Evolutionary conservation across 2,888 invertebrate species (phyloP).

Genomic region (Coecobrya sp.): DNA sequence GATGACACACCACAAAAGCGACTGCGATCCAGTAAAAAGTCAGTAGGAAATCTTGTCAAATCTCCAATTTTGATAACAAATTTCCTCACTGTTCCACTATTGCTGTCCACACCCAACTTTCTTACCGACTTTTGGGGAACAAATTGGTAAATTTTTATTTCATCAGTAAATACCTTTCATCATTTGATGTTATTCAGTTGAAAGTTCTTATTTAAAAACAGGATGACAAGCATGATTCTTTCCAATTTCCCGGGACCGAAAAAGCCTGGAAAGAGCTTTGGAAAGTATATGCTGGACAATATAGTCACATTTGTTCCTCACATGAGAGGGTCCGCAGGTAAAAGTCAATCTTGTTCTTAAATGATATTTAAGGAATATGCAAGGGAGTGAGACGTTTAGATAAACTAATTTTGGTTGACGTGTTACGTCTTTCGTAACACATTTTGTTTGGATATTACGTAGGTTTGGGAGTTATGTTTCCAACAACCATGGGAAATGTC

Average conservation of each 20-base stretch:
- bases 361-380: too few relatives aligned
- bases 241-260: constrained; percentile 81
- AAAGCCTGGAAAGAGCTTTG: constrained; percentile 50
- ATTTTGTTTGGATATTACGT: neutral
- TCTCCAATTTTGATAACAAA: constrained; percentile 81
- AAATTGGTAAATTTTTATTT: constrained; percentile 69
- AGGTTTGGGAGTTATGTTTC: constrained; percentile 83
- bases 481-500: constrained; percentile 82
- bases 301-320: constrained; percentile 73
- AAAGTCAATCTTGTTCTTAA: too few relatives aligned
- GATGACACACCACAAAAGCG: constrained; percentile 50
- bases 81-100: constrained; percentile 75
- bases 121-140: constrained; percentile 79
- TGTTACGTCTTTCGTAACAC: too few relatives aligned
- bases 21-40: constrained; percentile 59
- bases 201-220: neutral
- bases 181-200: neutral
- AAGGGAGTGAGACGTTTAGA: too few relatives aligned
- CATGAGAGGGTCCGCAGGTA: constrained; percentile 80
- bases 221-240: constrained; percentile 78
- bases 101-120: constrained; percentile 70
- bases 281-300: constrained; percentile 61
- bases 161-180: neutral
- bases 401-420: too few relatives aligned
- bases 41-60: constrained; percentile 49